These are phyloP conservation scores for Nasonia oneida DNA, from an alignment of 2,888 invertebrate species.

Conservation along the genomic window DNA sequence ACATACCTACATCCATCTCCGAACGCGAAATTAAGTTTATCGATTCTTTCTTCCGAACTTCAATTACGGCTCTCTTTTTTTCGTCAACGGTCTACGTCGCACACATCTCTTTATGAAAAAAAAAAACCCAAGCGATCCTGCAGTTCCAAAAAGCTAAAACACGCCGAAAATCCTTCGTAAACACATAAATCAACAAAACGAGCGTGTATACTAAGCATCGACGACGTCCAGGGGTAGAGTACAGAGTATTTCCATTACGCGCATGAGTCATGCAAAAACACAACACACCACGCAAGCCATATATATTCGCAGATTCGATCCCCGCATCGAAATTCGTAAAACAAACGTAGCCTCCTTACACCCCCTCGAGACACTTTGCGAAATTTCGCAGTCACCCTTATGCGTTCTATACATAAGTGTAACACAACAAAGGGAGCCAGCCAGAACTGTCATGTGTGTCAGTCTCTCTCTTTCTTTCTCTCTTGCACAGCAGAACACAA, in stretches of 20 bases:
- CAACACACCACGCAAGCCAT: slow-evolving; percentile 2
- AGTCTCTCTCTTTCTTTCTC: not conserved
- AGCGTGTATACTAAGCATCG: not conserved
- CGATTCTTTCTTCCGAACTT: not conserved
- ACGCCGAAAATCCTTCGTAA: not conserved
- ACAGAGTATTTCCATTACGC: slow-evolving; percentile 51
- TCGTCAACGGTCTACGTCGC: too few species aligned
- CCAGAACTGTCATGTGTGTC: not conserved
- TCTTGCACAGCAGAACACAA: slow-evolving; percentile 21
- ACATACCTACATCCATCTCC: not conserved
- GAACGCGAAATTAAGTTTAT: not conserved
- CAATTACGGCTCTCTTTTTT: too few species aligned
- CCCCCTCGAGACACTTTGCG: not conserved
- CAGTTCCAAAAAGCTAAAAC: not conserved
- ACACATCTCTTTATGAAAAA: too few species aligned
- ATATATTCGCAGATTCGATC: not conserved
- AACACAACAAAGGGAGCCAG: not conserved
- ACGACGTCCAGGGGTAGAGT: not conserved
- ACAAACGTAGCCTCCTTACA: not conserved
- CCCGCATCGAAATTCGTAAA: not conserved
- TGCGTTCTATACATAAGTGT: not conserved
- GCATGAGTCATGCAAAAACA: slow-evolving; percentile 40
- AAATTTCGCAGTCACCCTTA: too few species aligned
- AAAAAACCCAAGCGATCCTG: too few species aligned
- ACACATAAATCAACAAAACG: slow-evolving; percentile 1